Evolutionary conservation across 2,113 vertebrate species (phyloP), one percentile per base, ranked within the genome.

Genomic region (Psittacara wagleri): DNA sequence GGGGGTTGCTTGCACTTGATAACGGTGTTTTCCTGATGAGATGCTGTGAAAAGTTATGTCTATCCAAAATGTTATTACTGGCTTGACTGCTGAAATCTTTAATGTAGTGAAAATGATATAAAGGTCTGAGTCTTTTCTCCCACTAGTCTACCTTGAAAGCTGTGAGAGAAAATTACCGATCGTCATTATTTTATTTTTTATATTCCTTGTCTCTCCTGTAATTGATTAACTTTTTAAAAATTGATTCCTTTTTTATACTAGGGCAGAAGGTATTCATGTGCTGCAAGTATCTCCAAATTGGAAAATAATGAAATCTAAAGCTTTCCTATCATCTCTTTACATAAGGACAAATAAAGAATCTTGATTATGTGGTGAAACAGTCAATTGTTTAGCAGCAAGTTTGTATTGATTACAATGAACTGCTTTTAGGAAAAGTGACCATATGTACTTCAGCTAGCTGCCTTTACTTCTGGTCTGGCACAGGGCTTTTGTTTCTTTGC

Each of bases 321-420:
- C n/a, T 72, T 79, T 72, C 39, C 20, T 37, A 37, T 70, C 23
- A 57, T 84, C 55, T 92, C 27, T 27, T 79, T 79, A 51, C 16
- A 27, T 73, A 79, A 94, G 44, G 29, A 73, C 52, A 80, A 83
- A 69, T 23, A 74, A 95, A 91, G 83, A 89, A 68, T 51, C 41
- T 87, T 87, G 78, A 84, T 97, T 83, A 64, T 78, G 27, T 90
- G 79, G 51, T 91, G 64, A 88, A 94, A 37, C 55, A 95, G 68
- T 88, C 69, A 69, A 1, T 95, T 96, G 67, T 88, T 82, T 63
- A 76, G 78, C 80, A 68, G 35, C 57, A 63, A 63, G 41, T 95
- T 33, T 89, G 27, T 83, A 80, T 74, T 93, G 84, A 83, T 95
- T 88, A 43, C 28, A 90, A 13, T 5, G 4, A 69, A 27, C 17